phyloP scores from a whole-genome alignment of 2,113 vertebrate species.

The Gambusia holbrooki region DNA sequence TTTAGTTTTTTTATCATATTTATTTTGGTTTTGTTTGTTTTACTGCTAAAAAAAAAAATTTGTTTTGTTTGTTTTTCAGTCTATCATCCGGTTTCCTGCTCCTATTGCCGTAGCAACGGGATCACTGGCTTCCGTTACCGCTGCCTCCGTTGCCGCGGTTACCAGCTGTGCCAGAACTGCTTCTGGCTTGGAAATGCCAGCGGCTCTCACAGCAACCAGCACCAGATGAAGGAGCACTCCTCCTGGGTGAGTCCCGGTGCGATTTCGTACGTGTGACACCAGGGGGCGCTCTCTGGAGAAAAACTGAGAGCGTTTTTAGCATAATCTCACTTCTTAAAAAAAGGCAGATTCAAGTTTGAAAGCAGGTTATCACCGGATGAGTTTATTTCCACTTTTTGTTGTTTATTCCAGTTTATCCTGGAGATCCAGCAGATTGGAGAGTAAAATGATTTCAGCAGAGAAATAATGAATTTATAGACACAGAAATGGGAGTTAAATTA shows the following conservation, averaged over 20 bases:
- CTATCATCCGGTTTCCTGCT: constrained; percentile 92
- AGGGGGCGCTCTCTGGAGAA: constrained; percentile 28
- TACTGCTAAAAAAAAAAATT: too few species aligned
- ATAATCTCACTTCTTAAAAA: too few species aligned
- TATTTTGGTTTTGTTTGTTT: too few species aligned
- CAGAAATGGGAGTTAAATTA: constrained; percentile 45
- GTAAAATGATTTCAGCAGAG: constrained; percentile 26
- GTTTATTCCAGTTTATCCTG: neutral
- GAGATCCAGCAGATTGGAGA: neutral
- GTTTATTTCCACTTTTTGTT: neutral
- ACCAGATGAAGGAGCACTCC: constrained; percentile 98
- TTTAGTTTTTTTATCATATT: too few species aligned
- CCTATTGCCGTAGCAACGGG: constrained; percentile 89
- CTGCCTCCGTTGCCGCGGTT: constrained; percentile 95
- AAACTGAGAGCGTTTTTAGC: neutral
- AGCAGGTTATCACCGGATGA: too few species aligned
- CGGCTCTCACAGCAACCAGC: constrained; percentile 92
- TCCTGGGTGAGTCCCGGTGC: constrained; percentile 87
- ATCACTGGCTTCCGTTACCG: constrained; percentile 96
- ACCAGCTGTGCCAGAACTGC: constrained; percentile 95
- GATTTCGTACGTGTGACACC: constrained; percentile 12
- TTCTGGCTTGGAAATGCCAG: constrained; percentile 92
- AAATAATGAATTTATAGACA: constrained; percentile 35
- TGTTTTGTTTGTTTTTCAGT: constrained; percentile 69
- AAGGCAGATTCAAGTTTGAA: too few species aligned